A percentile compares a stretch with the other conserved stretches of the same genome.
Evolutionary conservation across 2,888 invertebrate genomes (phyloP).

Genomic region (Polydrusus tereticollis): DNA sequence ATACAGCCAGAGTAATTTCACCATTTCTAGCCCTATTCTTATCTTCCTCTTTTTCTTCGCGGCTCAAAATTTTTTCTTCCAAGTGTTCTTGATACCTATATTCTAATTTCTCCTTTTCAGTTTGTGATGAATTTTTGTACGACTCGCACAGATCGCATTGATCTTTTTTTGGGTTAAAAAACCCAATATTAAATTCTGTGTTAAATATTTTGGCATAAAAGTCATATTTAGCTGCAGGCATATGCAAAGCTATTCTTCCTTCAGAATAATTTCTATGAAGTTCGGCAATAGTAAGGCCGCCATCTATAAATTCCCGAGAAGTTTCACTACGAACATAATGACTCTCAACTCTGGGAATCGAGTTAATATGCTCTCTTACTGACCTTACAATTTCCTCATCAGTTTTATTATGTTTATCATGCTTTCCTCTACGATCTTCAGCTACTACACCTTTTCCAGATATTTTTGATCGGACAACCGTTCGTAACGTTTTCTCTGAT

Average conservation of each 20-base stretch:
- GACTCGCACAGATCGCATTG: slow-evolving; percentile 13
- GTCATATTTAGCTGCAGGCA: slow-evolving; percentile 54
- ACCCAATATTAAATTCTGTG: slow-evolving; percentile 57
- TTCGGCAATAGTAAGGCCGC: slow-evolving; percentile 54
- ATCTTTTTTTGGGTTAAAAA: slow-evolving; percentile 48
- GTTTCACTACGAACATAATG: slow-evolving; percentile 52
- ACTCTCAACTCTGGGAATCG: slow-evolving; percentile 55
- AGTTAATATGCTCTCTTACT: slow-evolving; percentile 56
- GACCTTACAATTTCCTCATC: slow-evolving; percentile 53
- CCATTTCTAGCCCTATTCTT: neutral
- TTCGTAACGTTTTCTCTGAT: slow-evolving; percentile 16
- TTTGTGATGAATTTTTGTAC: neutral
- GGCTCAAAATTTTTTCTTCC: slow-evolving; percentile 1
- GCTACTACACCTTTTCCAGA: slow-evolving; percentile 51
- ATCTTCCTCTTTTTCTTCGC: neutral
- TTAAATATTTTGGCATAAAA: slow-evolving; percentile 56
- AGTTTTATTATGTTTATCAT: slow-evolving; percentile 52
- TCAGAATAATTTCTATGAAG: slow-evolving; percentile 55
- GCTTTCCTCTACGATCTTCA: slow-evolving; percentile 55
- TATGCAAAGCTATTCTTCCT: slow-evolving; percentile 51
- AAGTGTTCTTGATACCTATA: neutral
- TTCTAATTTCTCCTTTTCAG: slow-evolving; percentile 1
- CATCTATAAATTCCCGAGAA: slow-evolving; percentile 55
- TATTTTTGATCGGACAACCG: slow-evolving; percentile 29
- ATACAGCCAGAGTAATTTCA: neutral